A percentile compares a stretch with the other conserved stretches of the same genome.
Conservation (phyloP, 1,140 invertebrate species). For the Bombus confusus region DNA sequence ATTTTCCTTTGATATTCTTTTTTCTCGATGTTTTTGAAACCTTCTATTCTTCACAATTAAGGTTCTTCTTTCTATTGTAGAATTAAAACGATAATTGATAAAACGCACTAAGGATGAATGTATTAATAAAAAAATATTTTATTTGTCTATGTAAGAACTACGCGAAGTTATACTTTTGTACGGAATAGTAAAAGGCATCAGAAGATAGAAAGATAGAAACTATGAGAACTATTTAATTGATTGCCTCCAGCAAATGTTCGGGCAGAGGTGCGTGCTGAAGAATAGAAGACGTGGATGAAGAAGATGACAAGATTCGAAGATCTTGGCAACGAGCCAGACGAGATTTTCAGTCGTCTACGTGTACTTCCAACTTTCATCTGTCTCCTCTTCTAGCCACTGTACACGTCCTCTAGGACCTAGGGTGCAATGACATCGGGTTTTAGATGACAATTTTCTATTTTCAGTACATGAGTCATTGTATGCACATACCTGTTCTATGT, state of each 20-base stretch:
- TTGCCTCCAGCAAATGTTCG: slow-evolving; percentile 41
- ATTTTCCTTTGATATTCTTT: not conserved
- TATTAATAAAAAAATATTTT: not conserved
- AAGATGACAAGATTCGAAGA: slow-evolving; percentile 62
- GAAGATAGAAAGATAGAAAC: slow-evolving; percentile 3
- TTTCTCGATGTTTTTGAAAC: not conserved
- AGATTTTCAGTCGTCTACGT: slow-evolving; percentile 72
- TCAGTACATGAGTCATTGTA: slow-evolving; percentile 60
- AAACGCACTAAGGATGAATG: not conserved
- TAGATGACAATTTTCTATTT: slow-evolving; percentile 68
- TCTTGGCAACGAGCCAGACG: slow-evolving; percentile 67
- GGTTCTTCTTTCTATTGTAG: not conserved
- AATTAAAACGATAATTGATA: not conserved
- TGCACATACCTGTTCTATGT: slow-evolving; percentile 8
- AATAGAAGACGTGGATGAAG: slow-evolving; percentile 59
- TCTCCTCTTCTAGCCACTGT: slow-evolving; percentile 53
- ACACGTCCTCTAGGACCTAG: slow-evolving; percentile 62
- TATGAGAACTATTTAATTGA: slow-evolving; percentile 40
- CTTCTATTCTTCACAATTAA: not conserved
- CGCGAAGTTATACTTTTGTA: not conserved
- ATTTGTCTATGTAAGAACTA: not conserved
- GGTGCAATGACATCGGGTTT: slow-evolving; percentile 64
- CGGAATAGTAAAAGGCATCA: not conserved
- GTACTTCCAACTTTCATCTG: slow-evolving; percentile 67
- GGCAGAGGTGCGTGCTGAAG: slow-evolving; percentile 48